A percentile compares a stretch with the other conserved stretches of the same genome.
These are phyloP conservation scores for Drosophila grimshawi DNA, from an alignment of 1,140 invertebrate genomes.

Conservation along the genomic window DNA sequence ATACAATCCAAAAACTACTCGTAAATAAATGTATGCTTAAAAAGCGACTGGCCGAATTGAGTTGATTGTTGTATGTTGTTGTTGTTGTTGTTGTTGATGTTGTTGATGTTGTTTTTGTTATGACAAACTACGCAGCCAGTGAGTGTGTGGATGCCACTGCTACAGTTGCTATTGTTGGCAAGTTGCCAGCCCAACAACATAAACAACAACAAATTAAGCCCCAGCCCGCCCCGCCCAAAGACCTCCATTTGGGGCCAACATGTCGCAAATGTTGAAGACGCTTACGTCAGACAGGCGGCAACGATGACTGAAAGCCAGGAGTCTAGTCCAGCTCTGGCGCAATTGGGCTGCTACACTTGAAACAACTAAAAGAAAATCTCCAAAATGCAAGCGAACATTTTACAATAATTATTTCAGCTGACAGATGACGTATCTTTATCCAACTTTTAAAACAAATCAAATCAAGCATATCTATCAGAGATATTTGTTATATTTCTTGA, in stretches of 20 bases:
- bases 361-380: too few species aligned
- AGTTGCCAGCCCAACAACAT: slow-evolving; percentile 35
- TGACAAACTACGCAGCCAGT: slow-evolving; percentile 44
- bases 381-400: too few species aligned
- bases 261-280: slow-evolving; percentile 5
- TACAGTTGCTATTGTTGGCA: slow-evolving; percentile 17
- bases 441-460: too few species aligned
- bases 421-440: too few species aligned
- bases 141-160: neutral
- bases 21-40: slow-evolving; percentile 70
- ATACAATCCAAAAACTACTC: slow-evolving; percentile 25
- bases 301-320: slow-evolving; percentile 12
- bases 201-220: neutral
- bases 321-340: slow-evolving; percentile 16
- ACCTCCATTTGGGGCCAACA: slow-evolving; percentile 41
- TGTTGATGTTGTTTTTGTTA: slow-evolving; percentile 20
- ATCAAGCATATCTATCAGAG: too few species aligned
- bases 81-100: too few species aligned
- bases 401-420: too few species aligned
- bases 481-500: too few species aligned
- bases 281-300: slow-evolving; percentile 60
- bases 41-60: slow-evolving; percentile 37
- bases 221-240: neutral
- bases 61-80: too few species aligned
- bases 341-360: neutral